A percentile compares a stretch with the other conserved stretches of the same genome.
phyloP scores from a whole-genome alignment of 2,113 vertebrate species.

The Scortum barcoo region DNA sequence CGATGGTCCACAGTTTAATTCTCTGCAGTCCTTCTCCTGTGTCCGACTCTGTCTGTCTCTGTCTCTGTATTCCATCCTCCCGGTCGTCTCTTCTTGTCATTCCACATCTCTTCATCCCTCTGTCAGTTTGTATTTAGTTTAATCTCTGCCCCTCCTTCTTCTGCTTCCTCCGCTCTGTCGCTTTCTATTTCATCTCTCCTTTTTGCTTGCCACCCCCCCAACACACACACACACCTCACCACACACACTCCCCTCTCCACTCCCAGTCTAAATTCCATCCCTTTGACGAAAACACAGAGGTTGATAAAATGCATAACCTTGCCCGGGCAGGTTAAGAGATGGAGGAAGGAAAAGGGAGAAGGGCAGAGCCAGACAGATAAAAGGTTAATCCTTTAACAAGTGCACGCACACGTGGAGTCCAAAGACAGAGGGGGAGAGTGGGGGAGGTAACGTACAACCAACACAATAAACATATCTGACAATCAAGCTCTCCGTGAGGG shows the following conservation, averaged over 20 bases:
- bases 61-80: conserved; percentile 62
- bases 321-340: conserved; percentile 58
- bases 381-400: conserved; percentile 82
- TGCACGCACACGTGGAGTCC: conserved; percentile 73
- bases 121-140: conserved; percentile 85
- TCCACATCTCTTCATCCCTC: conserved; percentile 80
- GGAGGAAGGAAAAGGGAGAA: conserved; percentile 38
- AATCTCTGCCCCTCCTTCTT: conserved; percentile 81
- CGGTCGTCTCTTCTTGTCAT: conserved; percentile 76
- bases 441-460: conserved; percentile 45
- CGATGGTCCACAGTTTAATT: conserved; percentile 48
- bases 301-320: conserved; percentile 66
- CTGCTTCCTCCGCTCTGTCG: conserved; percentile 80
- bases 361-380: conserved; percentile 48
- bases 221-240: no score
- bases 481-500: conserved; percentile 8
- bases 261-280: conserved; percentile 63
- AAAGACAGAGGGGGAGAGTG: conserved; percentile 42
- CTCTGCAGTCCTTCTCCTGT: conserved; percentile 46
- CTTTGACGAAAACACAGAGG: conserved; percentile 55
- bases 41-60: conserved; percentile 55
- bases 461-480: conserved; percentile 45
- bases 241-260: conserved; percentile 9
- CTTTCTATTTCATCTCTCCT: conserved; percentile 80
- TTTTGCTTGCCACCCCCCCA: conserved; percentile 15